phyloP scores from a whole-genome alignment of 2,113 vertebrate genomes.

The Procavia capensis region DNA sequence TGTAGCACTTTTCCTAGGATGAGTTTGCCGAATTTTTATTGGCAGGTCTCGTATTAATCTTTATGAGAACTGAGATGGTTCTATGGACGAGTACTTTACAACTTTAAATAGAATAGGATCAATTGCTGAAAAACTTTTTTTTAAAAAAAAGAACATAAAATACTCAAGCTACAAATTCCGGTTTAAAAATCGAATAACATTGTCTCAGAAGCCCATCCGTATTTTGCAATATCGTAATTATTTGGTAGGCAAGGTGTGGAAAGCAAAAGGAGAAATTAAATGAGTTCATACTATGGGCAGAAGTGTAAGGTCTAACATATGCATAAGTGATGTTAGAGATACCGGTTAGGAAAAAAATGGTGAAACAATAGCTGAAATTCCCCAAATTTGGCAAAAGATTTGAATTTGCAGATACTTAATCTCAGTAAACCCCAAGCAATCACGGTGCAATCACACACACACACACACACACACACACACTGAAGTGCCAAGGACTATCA shows the following conservation, averaged over 20 bases:
- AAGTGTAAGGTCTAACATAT: too few relatives aligned
- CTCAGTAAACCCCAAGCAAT: too few relatives aligned
- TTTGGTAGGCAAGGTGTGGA: neutral
- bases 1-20: too few relatives aligned
- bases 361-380: too few relatives aligned
- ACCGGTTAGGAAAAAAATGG: too few relatives aligned
- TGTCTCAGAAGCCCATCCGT: neutral
- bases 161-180: slow-evolving; percentile 31
- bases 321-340: too few relatives aligned
- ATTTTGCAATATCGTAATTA: slow-evolving; percentile 28
- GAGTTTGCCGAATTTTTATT: too few relatives aligned
- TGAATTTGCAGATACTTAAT: too few relatives aligned
- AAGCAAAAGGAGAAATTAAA: slow-evolving; percentile 4
- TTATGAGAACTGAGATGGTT: neutral
- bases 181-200: slow-evolving; percentile 50
- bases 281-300: neutral
- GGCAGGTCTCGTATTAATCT: too few relatives aligned
- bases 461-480: neutral
- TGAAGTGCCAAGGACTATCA: neutral
- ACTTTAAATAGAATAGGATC: slow-evolving; percentile 30
- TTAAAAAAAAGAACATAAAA: slow-evolving; percentile 53
- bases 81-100: neutral
- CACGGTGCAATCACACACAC: too few relatives aligned
- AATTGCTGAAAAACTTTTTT: slow-evolving; percentile 15
- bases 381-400: too few relatives aligned